Conservation (phyloP, 2,113 vertebrate species). For the Phrynosoma platyrhinos region DNA sequence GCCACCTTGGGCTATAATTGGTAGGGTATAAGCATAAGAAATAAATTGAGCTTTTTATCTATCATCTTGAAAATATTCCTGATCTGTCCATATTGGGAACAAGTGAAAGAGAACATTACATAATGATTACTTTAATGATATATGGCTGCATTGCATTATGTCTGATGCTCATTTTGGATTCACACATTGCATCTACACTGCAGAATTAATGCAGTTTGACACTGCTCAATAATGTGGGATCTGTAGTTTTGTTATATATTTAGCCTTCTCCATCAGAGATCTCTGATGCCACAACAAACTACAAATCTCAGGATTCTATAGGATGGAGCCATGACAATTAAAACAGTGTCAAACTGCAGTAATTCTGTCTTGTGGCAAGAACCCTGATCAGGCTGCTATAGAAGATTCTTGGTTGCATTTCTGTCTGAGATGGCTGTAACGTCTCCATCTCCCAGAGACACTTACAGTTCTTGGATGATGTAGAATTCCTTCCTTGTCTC, state of each 20-base stretch:
- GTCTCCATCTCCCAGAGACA: background rate
- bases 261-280: too few relatives aligned
- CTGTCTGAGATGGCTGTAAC: background rate
- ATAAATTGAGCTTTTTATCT: background rate
- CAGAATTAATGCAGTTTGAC: too few relatives aligned
- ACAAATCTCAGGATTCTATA: too few relatives aligned
- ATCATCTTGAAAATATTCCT: background rate
- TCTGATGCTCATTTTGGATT: background rate
- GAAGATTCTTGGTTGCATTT: background rate
- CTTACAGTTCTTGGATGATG: constrained; percentile 89
- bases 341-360: too few relatives aligned
- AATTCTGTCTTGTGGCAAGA: too few relatives aligned
- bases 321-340: too few relatives aligned
- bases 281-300: too few relatives aligned
- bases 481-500: constrained; percentile 87
- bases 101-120: background rate
- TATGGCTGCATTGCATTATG: background rate
- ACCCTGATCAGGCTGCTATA: background rate
- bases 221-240: too few relatives aligned
- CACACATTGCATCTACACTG: too few relatives aligned
- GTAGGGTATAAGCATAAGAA: background rate
- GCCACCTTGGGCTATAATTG: background rate
- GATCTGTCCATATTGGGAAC: background rate
- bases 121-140: background rate
- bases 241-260: too few relatives aligned